A percentile compares a stretch with the other conserved stretches of the same genome.
These are phyloP conservation scores for Cranoglanis bouderius DNA, from an alignment of 2,113 vertebrate genomes.

Conservation along the genomic window DNA sequence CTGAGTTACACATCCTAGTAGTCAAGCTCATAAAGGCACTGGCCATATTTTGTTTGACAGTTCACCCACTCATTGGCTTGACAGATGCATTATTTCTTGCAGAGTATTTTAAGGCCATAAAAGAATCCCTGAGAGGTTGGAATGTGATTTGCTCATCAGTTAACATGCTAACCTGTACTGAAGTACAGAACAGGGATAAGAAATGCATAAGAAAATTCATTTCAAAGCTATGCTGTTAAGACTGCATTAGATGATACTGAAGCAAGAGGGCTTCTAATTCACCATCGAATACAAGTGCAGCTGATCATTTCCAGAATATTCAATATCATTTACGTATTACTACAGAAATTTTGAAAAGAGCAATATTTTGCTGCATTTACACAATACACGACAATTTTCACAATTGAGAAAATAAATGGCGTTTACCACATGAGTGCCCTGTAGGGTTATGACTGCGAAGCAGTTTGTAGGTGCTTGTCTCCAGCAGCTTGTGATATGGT, in stretches of 20 bases:
- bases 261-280: not conserved
- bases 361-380: not conserved
- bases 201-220: constrained; percentile 10
- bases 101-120: not conserved
- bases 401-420: not conserved
- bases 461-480: constrained; percentile 29
- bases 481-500: constrained; percentile 21
- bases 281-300: too few species aligned
- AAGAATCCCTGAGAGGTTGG: not conserved
- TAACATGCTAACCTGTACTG: not conserved
- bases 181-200: not conserved
- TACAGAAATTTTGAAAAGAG: not conserved
- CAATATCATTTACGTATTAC: not conserved
- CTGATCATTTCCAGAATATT: not conserved
- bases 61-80: not conserved
- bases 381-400: not conserved
- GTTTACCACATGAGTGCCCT: not conserved
- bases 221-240: not conserved
- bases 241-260: not conserved
- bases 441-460: not conserved
- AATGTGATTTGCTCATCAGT: not conserved
- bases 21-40: not conserved
- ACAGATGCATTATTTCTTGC: not conserved
- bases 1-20: not conserved
- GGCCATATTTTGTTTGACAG: not conserved